Evolutionary conservation across 1,140 invertebrate genomes (phyloP), one percentile per base, ranked within the genome.

Genomic region (Drosophila insularis): DNA sequence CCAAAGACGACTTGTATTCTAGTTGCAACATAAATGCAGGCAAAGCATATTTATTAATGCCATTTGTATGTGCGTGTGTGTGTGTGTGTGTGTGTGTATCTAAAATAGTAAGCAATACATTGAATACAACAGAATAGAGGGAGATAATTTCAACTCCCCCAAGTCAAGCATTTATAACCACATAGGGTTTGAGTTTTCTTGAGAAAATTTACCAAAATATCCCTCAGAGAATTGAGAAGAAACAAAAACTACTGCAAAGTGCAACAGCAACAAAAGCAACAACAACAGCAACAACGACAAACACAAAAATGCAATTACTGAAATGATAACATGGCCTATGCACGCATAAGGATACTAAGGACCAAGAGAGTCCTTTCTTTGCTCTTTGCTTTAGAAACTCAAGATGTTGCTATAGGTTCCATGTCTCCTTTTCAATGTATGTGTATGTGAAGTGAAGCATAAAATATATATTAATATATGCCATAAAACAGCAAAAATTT

Each of bases 271-370:
- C 69, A 58, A 37, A 56, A 70, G 39, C 14, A 43, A 35, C 68
- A 77, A 50, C 67, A 68, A 66, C 71, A 77, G 55, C 54, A 81
- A 87, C 82, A 87, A 87, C 71, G 82, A 71, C 79, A 82, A 86
- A 82, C 82, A 86, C 82, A 87, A 87, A 87, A 86, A 86, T 87
- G 82, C 82, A 89, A 89, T 87, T 87, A 87, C 79, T 68, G 73
- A 87, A 87, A 89, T 87, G 82, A 87, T 89, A 87, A 87, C 84
- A 87, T 82, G 84, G 80, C 82, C 82, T 82, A 89, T 75, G 62
- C 67, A 71, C 68, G 76, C 54, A 87, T 82, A 86, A 75, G 74
- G 82, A 68, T 71, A 72, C 84, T 50, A 78, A 13, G 73, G 63
- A 73, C 75, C 43, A 50, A 21, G 10, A 46, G 63, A 78, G 80